phyloP scores from a whole-genome alignment of 1,140 invertebrate species.

The Bursaphelenchus mucronatus region DNA sequence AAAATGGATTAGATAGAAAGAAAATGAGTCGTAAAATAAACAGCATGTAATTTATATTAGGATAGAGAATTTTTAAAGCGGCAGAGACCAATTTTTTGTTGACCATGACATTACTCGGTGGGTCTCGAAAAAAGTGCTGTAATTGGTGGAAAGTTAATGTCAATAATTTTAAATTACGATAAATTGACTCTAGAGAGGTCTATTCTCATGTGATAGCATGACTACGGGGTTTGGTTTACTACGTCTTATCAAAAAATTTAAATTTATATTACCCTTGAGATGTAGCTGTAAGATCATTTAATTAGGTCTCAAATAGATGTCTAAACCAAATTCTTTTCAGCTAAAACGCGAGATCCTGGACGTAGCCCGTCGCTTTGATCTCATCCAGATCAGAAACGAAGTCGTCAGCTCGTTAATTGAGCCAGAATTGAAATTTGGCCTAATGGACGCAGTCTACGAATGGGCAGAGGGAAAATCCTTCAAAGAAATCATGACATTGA shows the following conservation, averaged over 20 bases:
- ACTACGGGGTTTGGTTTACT: background rate
- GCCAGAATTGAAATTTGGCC: slow-evolving; percentile 78
- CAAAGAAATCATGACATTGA: slow-evolving; percentile 82
- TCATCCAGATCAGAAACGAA: slow-evolving; percentile 65
- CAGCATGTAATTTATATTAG: no score
- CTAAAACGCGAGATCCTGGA: slow-evolving; percentile 65
- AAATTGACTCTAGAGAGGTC: slow-evolving; percentile 16
- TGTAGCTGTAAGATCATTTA: background rate
- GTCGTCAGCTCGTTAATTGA: slow-evolving; percentile 62
- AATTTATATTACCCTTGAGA: slow-evolving; percentile 4
- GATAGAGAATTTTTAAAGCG: no score
- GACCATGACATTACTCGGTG: no score
- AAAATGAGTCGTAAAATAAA: no score
- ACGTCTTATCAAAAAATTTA: background rate
- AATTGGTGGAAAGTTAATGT: slow-evolving; percentile 1
- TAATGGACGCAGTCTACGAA: slow-evolving; percentile 87
- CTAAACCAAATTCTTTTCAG: slow-evolving; percentile 61
- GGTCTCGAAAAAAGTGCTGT: no score
- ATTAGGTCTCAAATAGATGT: slow-evolving; percentile 17
- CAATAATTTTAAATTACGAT: slow-evolving; percentile 61
- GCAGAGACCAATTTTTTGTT: no score
- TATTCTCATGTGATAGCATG: slow-evolving; percentile 31
- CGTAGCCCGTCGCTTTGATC: slow-evolving; percentile 62
- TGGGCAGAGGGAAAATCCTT: slow-evolving; percentile 80
- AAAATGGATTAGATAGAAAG: no score